Base-by-base conservation (phyloP, 2,113 vertebrate genomes). In the Notarius lentiginosus region DNA sequence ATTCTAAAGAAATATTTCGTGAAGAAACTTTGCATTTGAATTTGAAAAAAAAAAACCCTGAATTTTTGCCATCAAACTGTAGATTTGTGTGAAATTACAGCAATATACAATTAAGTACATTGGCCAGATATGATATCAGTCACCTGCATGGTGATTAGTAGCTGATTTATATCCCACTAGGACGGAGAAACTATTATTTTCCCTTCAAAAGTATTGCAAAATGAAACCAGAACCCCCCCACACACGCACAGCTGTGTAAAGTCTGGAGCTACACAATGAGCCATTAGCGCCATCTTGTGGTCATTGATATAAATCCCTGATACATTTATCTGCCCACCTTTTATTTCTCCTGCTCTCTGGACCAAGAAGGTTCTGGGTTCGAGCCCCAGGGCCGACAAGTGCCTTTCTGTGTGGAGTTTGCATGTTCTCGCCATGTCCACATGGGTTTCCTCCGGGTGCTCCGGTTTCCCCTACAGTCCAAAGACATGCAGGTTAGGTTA, bases 241-340 rank as follows among this genome's bases (percentile, higher is more conserved):
- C 5, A 11, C 4, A 53, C 34, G 30, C 7, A 65, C 41, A 41
- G 41, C 34, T 15, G 34, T 82, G 47, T 24, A 30, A 41, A 18
- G 77, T 81, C 30, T 24, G 34, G 14, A 34, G 14, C 20, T 70
- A 47, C 58, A 53, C 5, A 24, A 5, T 51, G 56, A 73, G 8
- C 24, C 17, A n/a, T 53, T 30, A 41, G 12, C 68, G 68, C 66
- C 86, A 82, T 80, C 84, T 80, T 56, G 84, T 47, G 84, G 30
- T 58, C 51, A 70, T 18, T 56, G 1, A 0, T 41, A 14, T 47
- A 6, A 70, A 27, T 9, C 51, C 84, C 66, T n/a, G 3, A 7
- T 56, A 15, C 27, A n/a, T 30, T 75, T 75, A 15, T n/a, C 7
- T 55, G 6, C 7, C 9, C 58, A 51, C 56, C 2, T 27, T 53